Percentiles rank a stretch among this genome's conserved stretches.
phyloP scores from a whole-genome alignment of 2,888 invertebrate genomes.

The Rhamphomyia laevipes region DNA sequence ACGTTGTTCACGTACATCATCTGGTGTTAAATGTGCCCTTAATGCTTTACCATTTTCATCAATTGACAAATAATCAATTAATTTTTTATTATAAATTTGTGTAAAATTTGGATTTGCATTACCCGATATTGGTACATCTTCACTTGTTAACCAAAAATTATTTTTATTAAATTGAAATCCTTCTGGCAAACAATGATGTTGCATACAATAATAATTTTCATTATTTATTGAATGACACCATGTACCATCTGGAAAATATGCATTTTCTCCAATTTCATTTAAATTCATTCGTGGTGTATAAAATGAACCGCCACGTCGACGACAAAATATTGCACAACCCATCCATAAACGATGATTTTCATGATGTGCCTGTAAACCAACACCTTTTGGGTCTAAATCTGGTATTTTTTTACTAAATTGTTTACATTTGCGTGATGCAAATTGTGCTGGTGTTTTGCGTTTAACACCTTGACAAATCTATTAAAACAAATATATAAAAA shows the following conservation, averaged over 20 bases:
- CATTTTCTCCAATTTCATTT: conserved; percentile 58
- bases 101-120: conserved; percentile 44
- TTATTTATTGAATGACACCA: conserved; percentile 60
- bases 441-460: conserved; percentile 42
- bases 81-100: conserved; percentile 37
- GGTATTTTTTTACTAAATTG: conserved; percentile 49
- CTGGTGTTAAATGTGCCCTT: conserved; percentile 44
- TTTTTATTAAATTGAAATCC: conserved; percentile 50
- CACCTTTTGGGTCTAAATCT: conserved; percentile 51
- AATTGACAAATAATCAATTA: conserved; percentile 50
- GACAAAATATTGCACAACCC: conserved; percentile 67
- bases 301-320: conserved; percentile 50
- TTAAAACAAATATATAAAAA: conserved; percentile 20
- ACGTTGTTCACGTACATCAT: conserved; percentile 27
- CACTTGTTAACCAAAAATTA: conserved; percentile 40
- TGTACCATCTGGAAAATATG: conserved; percentile 70
- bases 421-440: conserved; percentile 51
- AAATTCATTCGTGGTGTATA: conserved; percentile 66
- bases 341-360: conserved; percentile 64
- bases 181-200: conserved; percentile 65
- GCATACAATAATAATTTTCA: conserved; percentile 57
- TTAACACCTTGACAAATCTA: conserved; percentile 21
- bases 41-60: conserved; percentile 49
- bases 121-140: conserved; percentile 49
- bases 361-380: conserved; percentile 62